Evolutionary conservation across 2,888 invertebrate species (phyloP).

Genomic region (Abscondita cerata): DNA sequence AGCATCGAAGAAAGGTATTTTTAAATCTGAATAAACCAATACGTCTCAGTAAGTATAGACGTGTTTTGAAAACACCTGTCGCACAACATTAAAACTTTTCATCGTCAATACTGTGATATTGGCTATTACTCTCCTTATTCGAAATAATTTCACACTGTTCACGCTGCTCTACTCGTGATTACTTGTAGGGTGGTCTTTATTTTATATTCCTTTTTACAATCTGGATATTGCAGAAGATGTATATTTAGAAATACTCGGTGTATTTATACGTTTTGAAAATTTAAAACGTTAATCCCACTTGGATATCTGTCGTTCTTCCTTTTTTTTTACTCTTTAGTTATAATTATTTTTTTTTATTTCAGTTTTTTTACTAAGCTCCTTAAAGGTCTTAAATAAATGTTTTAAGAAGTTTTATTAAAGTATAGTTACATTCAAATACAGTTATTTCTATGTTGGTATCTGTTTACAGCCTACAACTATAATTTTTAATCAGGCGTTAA

Average conservation of each 20-base stretch:
- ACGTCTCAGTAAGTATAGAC: slow-evolving; percentile 35
- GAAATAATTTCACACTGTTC: slow-evolving; percentile 39
- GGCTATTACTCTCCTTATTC: slow-evolving; percentile 36
- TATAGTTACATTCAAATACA: too few species aligned
- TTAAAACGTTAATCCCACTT: too few species aligned
- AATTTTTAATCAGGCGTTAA: too few species aligned
- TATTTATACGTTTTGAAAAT: too few species aligned
- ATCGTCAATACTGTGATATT: slow-evolving; percentile 38
- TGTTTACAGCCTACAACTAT: too few species aligned
- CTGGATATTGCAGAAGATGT: slow-evolving; percentile 2
- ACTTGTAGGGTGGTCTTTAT: slow-evolving; percentile 38
- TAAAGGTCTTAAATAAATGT: too few species aligned
- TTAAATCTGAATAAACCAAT: slow-evolving; percentile 27
- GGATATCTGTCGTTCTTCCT: too few species aligned
- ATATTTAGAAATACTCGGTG: slow-evolving; percentile 1
- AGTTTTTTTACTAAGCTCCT: too few species aligned
- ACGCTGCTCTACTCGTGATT: slow-evolving; percentile 38
- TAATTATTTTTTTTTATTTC: too few species aligned
- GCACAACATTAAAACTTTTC: slow-evolving; percentile 29
- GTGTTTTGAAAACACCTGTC: slow-evolving; percentile 37
- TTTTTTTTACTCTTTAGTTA: too few species aligned
- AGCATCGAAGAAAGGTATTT: slow-evolving; percentile 17
- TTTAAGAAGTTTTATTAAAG: too few species aligned
- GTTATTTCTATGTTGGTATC: too few species aligned
- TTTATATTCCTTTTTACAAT: slow-evolving; percentile 12